Base-by-base conservation (phyloP, 2,113 vertebrate species). In the Colaptes auratus region DNA sequence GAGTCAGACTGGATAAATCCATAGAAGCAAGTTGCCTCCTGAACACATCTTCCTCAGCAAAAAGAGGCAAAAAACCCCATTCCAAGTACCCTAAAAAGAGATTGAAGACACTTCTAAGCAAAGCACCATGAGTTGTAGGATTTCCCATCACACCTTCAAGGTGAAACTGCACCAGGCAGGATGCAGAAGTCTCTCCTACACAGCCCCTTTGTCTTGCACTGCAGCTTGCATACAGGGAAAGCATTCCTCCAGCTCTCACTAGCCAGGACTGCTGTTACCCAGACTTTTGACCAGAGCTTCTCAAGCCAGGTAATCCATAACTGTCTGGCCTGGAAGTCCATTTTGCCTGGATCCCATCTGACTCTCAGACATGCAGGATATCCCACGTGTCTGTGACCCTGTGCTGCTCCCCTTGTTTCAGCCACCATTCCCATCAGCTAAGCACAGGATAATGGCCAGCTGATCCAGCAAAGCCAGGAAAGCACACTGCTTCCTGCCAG, bases 361-460 rank as follows among this genome's bases (percentile, higher is more conserved):
- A 3, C 33, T 42, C 48, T 33, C n/a, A 25, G 63, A 50, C 1
- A 27, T 3, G 8, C 53, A 77, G 73, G 28, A 36, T 3, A 42
- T 9, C 60, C 85, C 88, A 9, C 1, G 2, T 1, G 3, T 14
- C 7, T 9, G 17, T 8, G 30, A 80, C 18, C 36, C 74, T 53
- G 25, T 0, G 0, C 66, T 28, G 52, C 71, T 77, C 39, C 64
- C 63, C 70, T 27, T 0, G 0, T 15, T 61, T 31, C 77, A 64
- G 56, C 65, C 76, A 2, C 30, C 7, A 17, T 0, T 72, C 48
- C 70, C 91, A 27, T 15, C 4, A 39, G 27, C 56, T 71, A 46
- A 42, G 66, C 1, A 31, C 18, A 52, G 39, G 60, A 4, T 7
- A 2, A 56, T 5, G 60, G 24, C 14, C 63, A 66, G 55, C 24